These are phyloP conservation scores for Oenanthe melanoleuca DNA, from an alignment of 2,113 vertebrate species.

Conservation along the genomic window DNA sequence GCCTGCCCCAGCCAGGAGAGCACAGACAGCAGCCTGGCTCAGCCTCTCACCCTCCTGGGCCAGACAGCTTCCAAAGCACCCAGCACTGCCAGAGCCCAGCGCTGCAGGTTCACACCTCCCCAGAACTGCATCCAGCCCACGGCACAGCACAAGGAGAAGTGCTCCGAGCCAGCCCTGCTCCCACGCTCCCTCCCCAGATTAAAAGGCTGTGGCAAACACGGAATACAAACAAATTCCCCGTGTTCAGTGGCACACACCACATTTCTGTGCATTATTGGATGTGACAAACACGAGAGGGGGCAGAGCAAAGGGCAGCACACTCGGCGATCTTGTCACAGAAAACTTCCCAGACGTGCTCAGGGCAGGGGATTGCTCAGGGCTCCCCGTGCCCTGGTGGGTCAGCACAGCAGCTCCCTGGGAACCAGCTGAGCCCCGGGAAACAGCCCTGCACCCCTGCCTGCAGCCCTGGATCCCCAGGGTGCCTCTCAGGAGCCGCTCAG, in stretches of 20 bases:
- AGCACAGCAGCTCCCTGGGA: neutral
- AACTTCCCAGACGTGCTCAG: slow-evolving; percentile 60
- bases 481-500: neutral
- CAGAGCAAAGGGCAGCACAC: slow-evolving; percentile 65
- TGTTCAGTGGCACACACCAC: slow-evolving; percentile 62
- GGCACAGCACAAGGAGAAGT: neutral
- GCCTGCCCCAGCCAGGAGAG: neutral
- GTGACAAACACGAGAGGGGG: slow-evolving; percentile 68
- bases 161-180: slow-evolving; percentile 30
- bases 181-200: slow-evolving; percentile 62
- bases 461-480: neutral
- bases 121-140: neutral
- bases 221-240: slow-evolving; percentile 60
- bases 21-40: neutral
- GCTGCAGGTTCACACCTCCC: neutral
- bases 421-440: neutral
- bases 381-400: slow-evolving; percentile 19
- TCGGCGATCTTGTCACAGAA: slow-evolving; percentile 51
- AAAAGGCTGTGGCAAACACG: slow-evolving; percentile 35
- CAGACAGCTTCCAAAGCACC: neutral
- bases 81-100: neutral
- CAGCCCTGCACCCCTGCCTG: neutral
- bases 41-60: neutral
- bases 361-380: slow-evolving; percentile 44
- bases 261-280: slow-evolving; percentile 66